These are phyloP conservation scores for Cariama cristata DNA, from an alignment of 2,113 vertebrate species.

Conservation along the genomic window DNA sequence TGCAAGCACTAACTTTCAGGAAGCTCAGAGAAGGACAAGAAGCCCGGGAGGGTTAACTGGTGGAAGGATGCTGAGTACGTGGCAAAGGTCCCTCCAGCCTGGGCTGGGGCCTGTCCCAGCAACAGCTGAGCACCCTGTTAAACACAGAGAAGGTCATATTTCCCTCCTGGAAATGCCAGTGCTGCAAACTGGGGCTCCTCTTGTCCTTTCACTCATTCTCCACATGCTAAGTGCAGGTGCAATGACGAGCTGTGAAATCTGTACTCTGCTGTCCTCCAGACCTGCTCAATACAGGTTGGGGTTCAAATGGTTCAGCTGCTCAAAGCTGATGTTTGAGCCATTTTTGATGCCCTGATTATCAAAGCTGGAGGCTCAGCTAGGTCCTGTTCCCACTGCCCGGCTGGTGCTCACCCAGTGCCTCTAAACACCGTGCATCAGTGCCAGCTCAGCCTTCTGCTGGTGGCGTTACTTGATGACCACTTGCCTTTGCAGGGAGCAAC, in stretches of 20 bases:
- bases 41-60: neutral
- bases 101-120: neutral
- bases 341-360: neutral
- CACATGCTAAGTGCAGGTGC: neutral
- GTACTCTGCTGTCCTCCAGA: neutral
- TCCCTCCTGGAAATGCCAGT: neutral
- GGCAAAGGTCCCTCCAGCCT: neutral
- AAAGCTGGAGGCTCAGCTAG: neutral
- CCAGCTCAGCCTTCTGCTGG: neutral
- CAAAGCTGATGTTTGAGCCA: neutral
- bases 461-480: neutral
- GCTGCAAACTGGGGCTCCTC: neutral
- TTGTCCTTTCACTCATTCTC: neutral
- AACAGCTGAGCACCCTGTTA: neutral
- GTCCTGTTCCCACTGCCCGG: fast-evolving
- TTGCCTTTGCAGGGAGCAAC: neutral
- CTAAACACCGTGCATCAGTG: neutral
- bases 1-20: neutral
- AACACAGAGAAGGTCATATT: fast-evolving
- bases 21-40: neutral
- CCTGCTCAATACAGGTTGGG: neutral
- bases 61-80: neutral
- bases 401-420: neutral
- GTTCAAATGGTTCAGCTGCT: neutral
- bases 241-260: neutral